Evolutionary conservation across 2,888 invertebrate genomes (phyloP).

Genomic region (Listrodromus nycthemerus): DNA sequence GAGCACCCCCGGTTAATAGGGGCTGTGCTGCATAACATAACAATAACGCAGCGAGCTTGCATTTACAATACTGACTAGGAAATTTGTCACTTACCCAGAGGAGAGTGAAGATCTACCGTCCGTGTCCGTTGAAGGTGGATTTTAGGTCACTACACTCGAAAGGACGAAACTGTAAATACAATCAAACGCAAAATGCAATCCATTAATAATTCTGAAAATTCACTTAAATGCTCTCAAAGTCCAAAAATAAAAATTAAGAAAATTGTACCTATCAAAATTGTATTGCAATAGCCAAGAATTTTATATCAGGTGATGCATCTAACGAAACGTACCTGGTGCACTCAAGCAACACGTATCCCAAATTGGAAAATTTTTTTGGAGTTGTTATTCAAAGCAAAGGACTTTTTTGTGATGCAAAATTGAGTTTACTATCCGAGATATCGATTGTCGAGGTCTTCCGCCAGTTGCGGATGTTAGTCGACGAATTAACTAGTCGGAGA

Average conservation of each 20-base stretch:
- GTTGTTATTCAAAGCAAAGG: neutral
- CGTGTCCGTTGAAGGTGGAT: neutral
- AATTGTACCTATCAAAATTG: neutral
- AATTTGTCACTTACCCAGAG: neutral
- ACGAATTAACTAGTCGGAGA: conserved; percentile 16
- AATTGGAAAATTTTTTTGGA: neutral
- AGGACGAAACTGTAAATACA: neutral
- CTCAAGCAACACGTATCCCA: neutral
- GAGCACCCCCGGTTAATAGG: neutral
- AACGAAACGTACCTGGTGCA: no score
- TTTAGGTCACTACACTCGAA: neutral
- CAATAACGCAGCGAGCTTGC: neutral
- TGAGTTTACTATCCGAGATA: neutral
- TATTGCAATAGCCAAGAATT: no score
- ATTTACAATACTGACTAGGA: neutral
- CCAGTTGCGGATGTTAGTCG: neutral
- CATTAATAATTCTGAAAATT: neutral
- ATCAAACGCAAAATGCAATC: neutral
- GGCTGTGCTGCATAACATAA: neutral
- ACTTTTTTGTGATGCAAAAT: neutral
- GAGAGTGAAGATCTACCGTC: neutral
- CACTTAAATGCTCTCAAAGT: neutral
- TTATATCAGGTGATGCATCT: neutral
- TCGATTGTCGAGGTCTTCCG: neutral
- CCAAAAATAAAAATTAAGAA: neutral